Conservation (phyloP, 2,888 invertebrate species). For the Lasioglossum malachurum region DNA sequence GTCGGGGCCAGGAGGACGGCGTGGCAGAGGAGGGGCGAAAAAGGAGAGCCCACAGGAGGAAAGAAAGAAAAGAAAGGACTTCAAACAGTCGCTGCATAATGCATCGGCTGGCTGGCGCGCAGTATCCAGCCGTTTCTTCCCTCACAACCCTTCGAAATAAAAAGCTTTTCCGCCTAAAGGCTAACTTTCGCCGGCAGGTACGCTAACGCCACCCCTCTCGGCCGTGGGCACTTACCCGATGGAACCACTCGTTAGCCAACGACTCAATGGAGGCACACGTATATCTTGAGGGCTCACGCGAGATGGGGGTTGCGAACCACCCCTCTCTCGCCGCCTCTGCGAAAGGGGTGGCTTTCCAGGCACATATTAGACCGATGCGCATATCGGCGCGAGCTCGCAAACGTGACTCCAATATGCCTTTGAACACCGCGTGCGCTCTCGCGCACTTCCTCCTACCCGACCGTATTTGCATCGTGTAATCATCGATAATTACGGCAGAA, state of each 20-base stretch:
- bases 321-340: not conserved
- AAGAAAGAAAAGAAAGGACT: conserved; percentile 75
- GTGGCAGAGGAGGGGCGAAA: not conserved
- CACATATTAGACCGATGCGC: conserved; percentile 33
- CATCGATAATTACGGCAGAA: conserved; percentile 69
- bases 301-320: conserved; percentile 23
- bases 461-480: conserved; percentile 65
- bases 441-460: not conserved
- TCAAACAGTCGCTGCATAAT: conserved; percentile 82
- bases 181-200: conserved; percentile 77
- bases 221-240: conserved; percentile 52
- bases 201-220: conserved; percentile 53
- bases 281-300: conserved; percentile 56
- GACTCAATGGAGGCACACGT: conserved; percentile 46
- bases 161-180: conserved; percentile 77
- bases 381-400: conserved; percentile 42
- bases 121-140: conserved; percentile 66
- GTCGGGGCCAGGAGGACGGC: not conserved
- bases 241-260: conserved; percentile 60
- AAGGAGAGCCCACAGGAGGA: conserved; percentile 20
- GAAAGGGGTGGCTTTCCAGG: conserved; percentile 15
- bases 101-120: conserved; percentile 72
- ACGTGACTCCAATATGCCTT: conserved; percentile 43
- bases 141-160: conserved; percentile 76
- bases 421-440: conserved; percentile 11